Percentiles rank a stretch among this genome's conserved stretches.
phyloP scores from a whole-genome alignment of 2,888 invertebrate species.

The Ctena decussata region DNA sequence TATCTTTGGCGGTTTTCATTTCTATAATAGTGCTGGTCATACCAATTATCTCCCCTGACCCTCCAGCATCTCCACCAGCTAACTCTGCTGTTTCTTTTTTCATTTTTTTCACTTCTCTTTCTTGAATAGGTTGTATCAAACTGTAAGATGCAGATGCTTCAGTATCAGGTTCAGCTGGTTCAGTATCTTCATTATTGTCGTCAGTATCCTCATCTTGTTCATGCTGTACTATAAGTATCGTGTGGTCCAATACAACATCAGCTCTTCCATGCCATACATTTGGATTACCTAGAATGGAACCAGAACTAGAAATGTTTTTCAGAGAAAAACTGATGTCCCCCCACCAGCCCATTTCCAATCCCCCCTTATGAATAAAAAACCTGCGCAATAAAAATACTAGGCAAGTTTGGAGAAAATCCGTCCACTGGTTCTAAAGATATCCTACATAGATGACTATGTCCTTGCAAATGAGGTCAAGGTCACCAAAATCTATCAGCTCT shows the following conservation, averaged over 20 bases:
- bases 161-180: neutral
- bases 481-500: no score
- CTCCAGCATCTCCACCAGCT: neutral
- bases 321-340: no score
- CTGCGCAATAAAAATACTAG: no score
- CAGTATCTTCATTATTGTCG: neutral
- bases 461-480: no score
- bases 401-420: no score
- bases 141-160: neutral
- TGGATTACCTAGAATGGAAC: neutral
- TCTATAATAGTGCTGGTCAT: neutral
- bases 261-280: neutral
- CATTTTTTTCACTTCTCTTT: neutral
- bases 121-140: neutral
- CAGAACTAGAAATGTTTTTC: no score
- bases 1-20: neutral
- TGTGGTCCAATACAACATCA: neutral
- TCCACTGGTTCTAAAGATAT: no score
- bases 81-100: neutral
- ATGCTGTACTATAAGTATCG: neutral
- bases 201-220: neutral
- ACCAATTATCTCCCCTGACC: neutral
- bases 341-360: no score
- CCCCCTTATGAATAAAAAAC: no score
- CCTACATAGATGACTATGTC: no score